phyloP scores from a whole-genome alignment of 2,113 vertebrate genomes.

The Eidolon helvum region DNA sequence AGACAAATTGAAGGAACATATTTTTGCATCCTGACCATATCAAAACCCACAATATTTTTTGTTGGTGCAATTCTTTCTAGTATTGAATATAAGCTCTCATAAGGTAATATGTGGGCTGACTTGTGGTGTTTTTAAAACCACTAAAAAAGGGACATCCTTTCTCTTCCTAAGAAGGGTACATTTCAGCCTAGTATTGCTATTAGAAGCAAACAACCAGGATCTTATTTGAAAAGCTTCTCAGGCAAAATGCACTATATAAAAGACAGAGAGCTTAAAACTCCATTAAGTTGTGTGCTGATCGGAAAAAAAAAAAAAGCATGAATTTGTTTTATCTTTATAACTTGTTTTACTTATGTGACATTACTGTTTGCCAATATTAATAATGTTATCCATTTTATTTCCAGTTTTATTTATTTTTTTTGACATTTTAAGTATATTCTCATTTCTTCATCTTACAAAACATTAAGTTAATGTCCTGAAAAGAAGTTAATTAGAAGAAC shows the following conservation, averaged over 20 bases:
- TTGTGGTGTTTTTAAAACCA: constrained; percentile 42
- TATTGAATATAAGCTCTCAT: constrained; percentile 3
- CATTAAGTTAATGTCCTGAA: constrained; percentile 49
- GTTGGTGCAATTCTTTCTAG: not conserved
- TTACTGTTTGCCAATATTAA: constrained; percentile 52
- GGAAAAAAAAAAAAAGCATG: not conserved
- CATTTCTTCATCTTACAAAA: constrained; percentile 39
- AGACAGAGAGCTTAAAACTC: constrained; percentile 43
- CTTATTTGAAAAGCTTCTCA: constrained; percentile 15
- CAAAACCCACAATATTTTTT: not conserved
- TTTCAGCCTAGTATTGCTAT: constrained; percentile 29
- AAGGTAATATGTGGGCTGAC: not conserved
- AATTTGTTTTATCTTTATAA: constrained; percentile 49
- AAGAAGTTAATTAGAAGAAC: not conserved
- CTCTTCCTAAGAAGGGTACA: not conserved
- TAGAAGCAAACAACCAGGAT: constrained; percentile 12
- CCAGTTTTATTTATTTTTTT: constrained; percentile 5
- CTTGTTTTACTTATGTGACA: constrained; percentile 50
- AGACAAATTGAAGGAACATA: not conserved
- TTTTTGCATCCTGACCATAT: not conserved
- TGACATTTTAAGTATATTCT: constrained; percentile 58
- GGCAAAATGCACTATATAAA: constrained; percentile 26
- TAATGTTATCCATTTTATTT: constrained; percentile 44
- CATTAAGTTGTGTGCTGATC: constrained; percentile 13
- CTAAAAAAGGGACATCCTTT: constrained; percentile 29